A percentile compares a stretch with the other conserved stretches of the same genome.
These are phyloP conservation scores for Molossus alvarezi DNA, from an alignment of 2,797 vertebrate species.

Conservation along the genomic window DNA sequence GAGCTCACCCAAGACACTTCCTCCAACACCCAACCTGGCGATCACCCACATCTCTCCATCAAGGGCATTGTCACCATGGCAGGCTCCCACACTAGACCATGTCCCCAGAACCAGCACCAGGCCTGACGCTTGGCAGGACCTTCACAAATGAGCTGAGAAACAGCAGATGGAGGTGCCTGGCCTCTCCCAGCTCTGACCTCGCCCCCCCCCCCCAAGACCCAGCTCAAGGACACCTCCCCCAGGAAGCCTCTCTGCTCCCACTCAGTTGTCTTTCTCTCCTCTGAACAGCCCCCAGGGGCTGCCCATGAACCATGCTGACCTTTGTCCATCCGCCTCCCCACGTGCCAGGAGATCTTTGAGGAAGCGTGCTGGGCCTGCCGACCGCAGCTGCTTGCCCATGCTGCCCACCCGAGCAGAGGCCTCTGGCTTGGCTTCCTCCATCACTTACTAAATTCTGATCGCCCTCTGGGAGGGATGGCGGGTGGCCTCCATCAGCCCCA, in stretches of 20 bases:
- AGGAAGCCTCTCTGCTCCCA: not conserved
- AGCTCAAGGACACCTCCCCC: not conserved
- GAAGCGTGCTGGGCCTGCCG: not conserved
- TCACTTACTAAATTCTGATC: not conserved
- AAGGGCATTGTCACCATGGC: not conserved
- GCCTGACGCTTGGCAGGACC: not conserved
- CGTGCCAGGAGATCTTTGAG: not conserved
- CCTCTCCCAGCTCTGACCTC: not conserved
- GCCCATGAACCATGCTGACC: accelerated
- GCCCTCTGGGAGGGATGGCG: too few relatives aligned
- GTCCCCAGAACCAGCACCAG: not conserved
- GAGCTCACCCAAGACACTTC: not conserved
- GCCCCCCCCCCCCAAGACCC: not conserved
- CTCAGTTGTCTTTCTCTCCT: not conserved
- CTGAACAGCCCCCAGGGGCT: not conserved
- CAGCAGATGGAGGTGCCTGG: accelerated
- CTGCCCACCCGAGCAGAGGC: accelerated
- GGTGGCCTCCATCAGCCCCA: too few relatives aligned
- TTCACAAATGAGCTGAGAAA: not conserved
- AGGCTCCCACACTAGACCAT: not conserved
- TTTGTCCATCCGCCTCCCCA: not conserved
- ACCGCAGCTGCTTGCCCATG: not conserved
- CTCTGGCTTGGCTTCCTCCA: not conserved
- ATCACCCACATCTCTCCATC: not conserved
- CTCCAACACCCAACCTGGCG: accelerated